phyloP scores from a whole-genome alignment of 1,140 invertebrate species.

The Drosophila parvula region DNA sequence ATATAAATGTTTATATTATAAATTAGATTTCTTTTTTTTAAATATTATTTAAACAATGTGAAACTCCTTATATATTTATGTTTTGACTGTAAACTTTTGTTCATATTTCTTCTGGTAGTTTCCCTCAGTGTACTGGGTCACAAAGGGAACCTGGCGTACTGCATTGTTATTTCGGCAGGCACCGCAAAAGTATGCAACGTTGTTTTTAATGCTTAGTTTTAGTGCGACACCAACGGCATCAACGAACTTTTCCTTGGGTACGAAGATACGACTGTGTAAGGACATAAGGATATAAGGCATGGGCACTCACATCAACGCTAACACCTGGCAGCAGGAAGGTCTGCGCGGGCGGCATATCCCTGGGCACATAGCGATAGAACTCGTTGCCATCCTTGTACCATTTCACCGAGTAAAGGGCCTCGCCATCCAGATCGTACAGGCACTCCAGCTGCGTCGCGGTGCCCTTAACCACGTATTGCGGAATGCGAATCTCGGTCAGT shows the following conservation, averaged over 20 bases:
- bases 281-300: conserved; percentile 13
- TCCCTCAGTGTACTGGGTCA: neutral
- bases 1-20: no score
- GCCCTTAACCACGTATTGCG: conserved; percentile 88
- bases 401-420: conserved; percentile 90
- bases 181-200: conserved; percentile 73
- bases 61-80: neutral
- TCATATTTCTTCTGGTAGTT: neutral
- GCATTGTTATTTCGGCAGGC: conserved; percentile 50
- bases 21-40: no score
- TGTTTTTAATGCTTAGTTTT: conserved; percentile 70
- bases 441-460: conserved; percentile 87
- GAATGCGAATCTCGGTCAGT: conserved; percentile 88
- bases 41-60: no score
- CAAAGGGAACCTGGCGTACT: conserved; percentile 9
- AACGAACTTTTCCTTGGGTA: conserved; percentile 8
- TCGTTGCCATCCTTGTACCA: conserved; percentile 92
- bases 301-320: conserved; percentile 87
- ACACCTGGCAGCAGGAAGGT: conserved; percentile 87
- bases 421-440: conserved; percentile 88
- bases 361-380: conserved; percentile 91
- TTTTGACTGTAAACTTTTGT: neutral
- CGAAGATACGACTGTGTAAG: conserved; percentile 8
- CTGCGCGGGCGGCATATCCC: conserved; percentile 87
- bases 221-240: conserved; percentile 33